A percentile compares a stretch with the other conserved stretches of the same genome.
phyloP scores from a whole-genome alignment of 1,140 invertebrate genomes.

The Heliothis virescens region DNA sequence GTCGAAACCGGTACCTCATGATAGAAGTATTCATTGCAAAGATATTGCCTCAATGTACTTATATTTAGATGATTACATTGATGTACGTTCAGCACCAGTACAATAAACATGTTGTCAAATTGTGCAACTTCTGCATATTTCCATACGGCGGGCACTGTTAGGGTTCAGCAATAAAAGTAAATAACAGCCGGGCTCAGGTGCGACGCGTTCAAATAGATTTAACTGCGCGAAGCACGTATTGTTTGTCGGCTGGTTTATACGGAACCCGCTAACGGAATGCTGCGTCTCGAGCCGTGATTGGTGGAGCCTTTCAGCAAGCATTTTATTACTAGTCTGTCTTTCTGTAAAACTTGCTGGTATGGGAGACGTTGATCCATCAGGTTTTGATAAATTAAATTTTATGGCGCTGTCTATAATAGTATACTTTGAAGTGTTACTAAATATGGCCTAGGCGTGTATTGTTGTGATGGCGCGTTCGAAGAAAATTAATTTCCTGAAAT shows the following conservation, averaged over 20 bases:
- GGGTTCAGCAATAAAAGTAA: conserved; percentile 42
- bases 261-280: conserved; percentile 5
- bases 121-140: not conserved
- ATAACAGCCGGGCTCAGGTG: conserved; percentile 30
- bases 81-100: not conserved
- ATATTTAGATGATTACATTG: too few species aligned
- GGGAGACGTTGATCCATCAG: too few species aligned
- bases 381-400: too few species aligned
- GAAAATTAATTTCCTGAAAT: too few species aligned
- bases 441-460: too few species aligned
- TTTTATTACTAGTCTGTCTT: not conserved
- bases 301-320: not conserved
- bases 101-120: not conserved
- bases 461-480: too few species aligned
- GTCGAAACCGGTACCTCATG: too few species aligned
- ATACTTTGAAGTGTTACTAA: too few species aligned
- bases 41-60: too few species aligned
- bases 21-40: too few species aligned
- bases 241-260: conserved; percentile 35
- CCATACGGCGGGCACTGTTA: not conserved
- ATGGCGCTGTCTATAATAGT: too few species aligned
- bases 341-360: too few species aligned
- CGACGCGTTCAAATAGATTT: conserved; percentile 30
- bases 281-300: not conserved
- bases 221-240: conserved; percentile 28